Evolutionary conservation across 2,888 invertebrate genomes (phyloP).

Genomic region (Protonemura montana): DNA sequence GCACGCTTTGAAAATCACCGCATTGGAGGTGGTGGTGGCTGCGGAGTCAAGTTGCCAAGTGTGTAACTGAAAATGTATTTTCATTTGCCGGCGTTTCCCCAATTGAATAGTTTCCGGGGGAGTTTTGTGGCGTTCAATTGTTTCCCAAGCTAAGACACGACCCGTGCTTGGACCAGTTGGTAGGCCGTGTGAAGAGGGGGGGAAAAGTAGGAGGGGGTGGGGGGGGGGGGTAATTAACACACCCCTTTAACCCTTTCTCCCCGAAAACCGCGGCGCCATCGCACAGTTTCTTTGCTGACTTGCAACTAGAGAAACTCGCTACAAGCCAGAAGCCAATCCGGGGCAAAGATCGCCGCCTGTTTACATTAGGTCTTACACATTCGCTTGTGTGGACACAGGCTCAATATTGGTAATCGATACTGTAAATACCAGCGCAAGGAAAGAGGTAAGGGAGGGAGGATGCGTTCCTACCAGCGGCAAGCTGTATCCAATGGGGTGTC

Average conservation of each 20-base stretch:
- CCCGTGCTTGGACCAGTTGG: neutral
- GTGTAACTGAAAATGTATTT: constrained; percentile 19
- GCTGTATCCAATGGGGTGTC: constrained; percentile 2
- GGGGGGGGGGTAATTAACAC: constrained; percentile 26
- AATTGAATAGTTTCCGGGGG: constrained; percentile 36
- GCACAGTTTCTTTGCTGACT: constrained; percentile 27
- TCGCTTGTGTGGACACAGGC: constrained; percentile 32
- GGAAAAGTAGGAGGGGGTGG: neutral
- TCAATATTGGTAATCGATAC: constrained; percentile 42
- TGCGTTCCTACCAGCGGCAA: neutral
- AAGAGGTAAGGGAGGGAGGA: neutral
- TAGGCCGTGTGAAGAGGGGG: neutral
- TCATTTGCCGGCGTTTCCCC: constrained; percentile 13
- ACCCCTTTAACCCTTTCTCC: neutral
- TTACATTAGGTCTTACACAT: constrained; percentile 3
- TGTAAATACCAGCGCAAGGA: constrained; percentile 26
- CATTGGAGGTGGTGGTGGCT: neutral
- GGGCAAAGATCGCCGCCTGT: neutral
- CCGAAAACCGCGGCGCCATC: neutral
- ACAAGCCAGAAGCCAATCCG: neutral
- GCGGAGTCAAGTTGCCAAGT: neutral
- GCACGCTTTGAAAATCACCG: neutral
- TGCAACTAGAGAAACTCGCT: constrained; percentile 2
- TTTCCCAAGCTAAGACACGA: constrained; percentile 14
- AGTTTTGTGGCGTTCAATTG: constrained; percentile 35